Base-by-base conservation (phyloP, 2,113 vertebrate genomes). In the Anolis carolinensis region DNA sequence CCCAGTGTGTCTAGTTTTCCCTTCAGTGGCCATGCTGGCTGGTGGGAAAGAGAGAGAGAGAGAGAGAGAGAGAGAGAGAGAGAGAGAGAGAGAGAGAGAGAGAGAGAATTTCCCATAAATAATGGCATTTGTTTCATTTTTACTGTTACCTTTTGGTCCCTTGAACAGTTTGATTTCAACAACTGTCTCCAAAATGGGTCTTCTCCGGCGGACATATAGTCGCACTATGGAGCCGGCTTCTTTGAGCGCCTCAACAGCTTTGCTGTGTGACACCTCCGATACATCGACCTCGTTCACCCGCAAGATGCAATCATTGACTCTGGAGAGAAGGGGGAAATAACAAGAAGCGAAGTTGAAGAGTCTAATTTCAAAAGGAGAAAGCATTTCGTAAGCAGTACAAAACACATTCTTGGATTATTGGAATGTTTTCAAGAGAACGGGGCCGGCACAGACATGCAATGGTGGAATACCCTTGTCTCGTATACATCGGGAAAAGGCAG, bases 241-340 rank as follows among this genome's bases (percentile, higher is more conserved):
- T 90, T 99, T 99, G 11, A 99, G 96, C 3, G 98, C 98, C 91
- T 99, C 98, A 55, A 99, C 98, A 0, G 98, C 98, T 91, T 98
- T 98, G 94, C 98, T 98, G 95, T 99, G 98, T 2, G 97, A 98
- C 5, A 99, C 98, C 80, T 99, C 98, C 0, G 97, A 98, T 76
- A 99, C 98, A 1, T 99, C 98, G 0, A 97, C 95, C 62, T 99
- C 98, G 7, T 99, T 99, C 96, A 99, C 98, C 89, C 98, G 96
- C 89, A 99, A 94, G 94, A 99, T 99, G 91, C 98, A 99, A 81
- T 99, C 98, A 0, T 99, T 99, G 89, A 99, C 98, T 95, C 98
- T 99, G 90, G 5, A 81, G 79, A 25, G 18, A 86, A 93, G 82
- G 13, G 16, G 86, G 18, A 59, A 59, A 59, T 59, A 59, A 59